Percentiles rank a stretch among this genome's conserved stretches.
Conservation (phyloP, 1,140 invertebrate genomes). For the Diploscapter pachys region DNA sequence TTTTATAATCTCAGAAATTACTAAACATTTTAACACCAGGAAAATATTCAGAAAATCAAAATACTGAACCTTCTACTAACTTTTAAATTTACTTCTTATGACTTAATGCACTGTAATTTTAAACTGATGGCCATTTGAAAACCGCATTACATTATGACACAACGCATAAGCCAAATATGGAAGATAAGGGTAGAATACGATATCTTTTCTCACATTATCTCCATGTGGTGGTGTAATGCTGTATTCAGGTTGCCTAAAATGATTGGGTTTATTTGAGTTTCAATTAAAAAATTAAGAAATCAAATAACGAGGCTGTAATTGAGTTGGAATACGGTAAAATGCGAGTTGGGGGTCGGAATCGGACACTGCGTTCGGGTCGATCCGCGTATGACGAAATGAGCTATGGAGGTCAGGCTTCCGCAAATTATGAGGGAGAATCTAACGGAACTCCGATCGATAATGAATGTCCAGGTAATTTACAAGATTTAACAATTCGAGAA, state of each 20-base stretch:
- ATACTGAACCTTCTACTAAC: too few relatives aligned
- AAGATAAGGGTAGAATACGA: too few relatives aligned
- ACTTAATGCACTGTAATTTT: too few relatives aligned
- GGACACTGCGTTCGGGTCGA: constrained; percentile 16
- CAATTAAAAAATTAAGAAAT: constrained; percentile 37
- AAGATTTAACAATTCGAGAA: too few relatives aligned
- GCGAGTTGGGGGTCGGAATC: too few relatives aligned
- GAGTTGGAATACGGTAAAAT: constrained; percentile 46
- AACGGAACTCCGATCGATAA: constrained; percentile 52
- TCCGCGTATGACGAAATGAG: not conserved
- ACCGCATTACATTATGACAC: too few relatives aligned
- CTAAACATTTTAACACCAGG: not conserved
- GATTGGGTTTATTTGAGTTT: not conserved
- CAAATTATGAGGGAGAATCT: constrained; percentile 26
- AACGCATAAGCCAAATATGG: too few relatives aligned
- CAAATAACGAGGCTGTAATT: constrained; percentile 48
- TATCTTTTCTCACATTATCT: not conserved
- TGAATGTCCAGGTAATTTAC: constrained; percentile 48
- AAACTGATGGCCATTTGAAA: too few relatives aligned
- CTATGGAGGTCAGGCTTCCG: constrained; percentile 28
- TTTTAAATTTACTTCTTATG: too few relatives aligned
- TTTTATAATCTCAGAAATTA: not conserved
- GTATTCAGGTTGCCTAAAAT: too few relatives aligned
- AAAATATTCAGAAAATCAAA: too few relatives aligned
- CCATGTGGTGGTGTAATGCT: too few relatives aligned